Conservation (phyloP, 2,113 vertebrate species). For the Neotoma lepida region DNA sequence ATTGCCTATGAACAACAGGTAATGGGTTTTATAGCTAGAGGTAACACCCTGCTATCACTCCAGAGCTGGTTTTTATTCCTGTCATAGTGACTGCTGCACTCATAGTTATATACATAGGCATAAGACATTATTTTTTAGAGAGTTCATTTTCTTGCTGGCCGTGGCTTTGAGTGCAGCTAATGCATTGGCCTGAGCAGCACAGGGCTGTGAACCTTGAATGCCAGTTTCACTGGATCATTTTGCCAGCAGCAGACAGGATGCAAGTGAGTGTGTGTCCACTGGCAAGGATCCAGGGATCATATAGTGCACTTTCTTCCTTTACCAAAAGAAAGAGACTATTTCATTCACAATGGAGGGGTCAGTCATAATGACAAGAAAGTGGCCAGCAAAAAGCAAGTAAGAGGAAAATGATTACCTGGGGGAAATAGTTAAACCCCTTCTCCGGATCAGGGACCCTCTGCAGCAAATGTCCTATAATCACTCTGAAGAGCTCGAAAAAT, state of each 20-base stretch:
- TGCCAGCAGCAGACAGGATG: conserved; percentile 88
- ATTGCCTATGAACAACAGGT: neutral
- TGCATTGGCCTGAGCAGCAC: neutral
- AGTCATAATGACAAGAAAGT: conserved; percentile 37
- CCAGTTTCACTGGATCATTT: conserved; percentile 91
- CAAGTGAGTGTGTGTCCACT: conserved; percentile 92
- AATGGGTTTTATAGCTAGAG: neutral
- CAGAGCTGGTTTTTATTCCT: conserved; percentile 13
- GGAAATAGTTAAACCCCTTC: conserved; percentile 33
- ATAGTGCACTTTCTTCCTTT: conserved; percentile 86
- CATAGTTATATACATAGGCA: neutral
- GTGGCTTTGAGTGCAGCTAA: neutral
- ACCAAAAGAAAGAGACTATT: conserved; percentile 61
- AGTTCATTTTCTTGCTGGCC: neutral
- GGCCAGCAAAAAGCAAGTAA: conserved; percentile 47
- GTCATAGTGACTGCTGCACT: neutral
- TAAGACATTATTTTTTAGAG: neutral
- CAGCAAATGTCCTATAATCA: conserved; percentile 46
- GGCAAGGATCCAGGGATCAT: conserved; percentile 91
- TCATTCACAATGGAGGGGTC: conserved; percentile 51
- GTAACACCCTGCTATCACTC: neutral
- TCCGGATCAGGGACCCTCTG: neutral
- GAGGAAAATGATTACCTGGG: neutral
- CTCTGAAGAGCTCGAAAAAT: conserved; percentile 49
- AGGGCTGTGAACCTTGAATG: conserved; percentile 85